Percentiles rank a stretch among this genome's conserved stretches.
Evolutionary conservation across 2,888 invertebrate genomes (phyloP).

Genomic region (Plebejus melissa): DNA sequence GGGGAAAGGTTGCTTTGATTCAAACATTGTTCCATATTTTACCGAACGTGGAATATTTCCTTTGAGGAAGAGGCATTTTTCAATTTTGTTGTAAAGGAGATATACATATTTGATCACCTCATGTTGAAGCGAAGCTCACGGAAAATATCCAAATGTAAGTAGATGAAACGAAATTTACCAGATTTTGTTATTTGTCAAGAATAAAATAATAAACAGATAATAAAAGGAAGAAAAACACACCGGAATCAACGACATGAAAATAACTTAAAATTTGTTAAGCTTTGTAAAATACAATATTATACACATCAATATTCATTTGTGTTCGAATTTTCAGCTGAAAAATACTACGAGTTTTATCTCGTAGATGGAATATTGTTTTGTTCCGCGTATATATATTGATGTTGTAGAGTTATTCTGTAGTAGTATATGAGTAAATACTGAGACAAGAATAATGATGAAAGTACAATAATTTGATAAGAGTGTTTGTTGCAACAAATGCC

Average conservation of each 20-base stretch:
- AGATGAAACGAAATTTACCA: neutral
- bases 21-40: constrained; percentile 11
- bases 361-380: neutral
- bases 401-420: neutral
- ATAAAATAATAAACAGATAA: too few species aligned
- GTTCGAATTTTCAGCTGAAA: neutral
- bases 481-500: neutral
- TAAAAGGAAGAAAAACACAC: neutral
- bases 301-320: neutral
- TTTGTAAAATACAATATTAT: neutral
- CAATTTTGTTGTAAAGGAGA: constrained; percentile 8
- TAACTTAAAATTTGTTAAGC: neutral
- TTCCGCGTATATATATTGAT: neutral
- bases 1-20: constrained; percentile 9
- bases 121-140: neutral
- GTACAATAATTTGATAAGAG: neutral
- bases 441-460: too few species aligned
- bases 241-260: neutral
- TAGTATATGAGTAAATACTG: neutral
- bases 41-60: constrained; percentile 19
- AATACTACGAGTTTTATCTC: neutral
- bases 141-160: neutral
- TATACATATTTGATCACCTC: constrained; percentile 19
- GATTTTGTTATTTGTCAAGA: neutral
- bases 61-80: constrained; percentile 8